Base-by-base conservation (phyloP, 2,888 invertebrate genomes). In the Polymixis lichenea region DNA sequence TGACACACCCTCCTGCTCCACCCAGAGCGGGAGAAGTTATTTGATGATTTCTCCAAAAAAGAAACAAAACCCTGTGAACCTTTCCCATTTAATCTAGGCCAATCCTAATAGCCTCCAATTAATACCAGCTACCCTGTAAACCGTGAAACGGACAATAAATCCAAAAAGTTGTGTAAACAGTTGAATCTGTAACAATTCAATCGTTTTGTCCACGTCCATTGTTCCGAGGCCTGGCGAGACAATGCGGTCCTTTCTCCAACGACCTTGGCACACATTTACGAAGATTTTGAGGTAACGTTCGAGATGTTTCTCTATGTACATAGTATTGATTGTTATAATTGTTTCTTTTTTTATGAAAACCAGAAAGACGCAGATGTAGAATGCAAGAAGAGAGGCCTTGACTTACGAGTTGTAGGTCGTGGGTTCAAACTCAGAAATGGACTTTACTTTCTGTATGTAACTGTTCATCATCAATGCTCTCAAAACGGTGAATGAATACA, bases 191-290 rank as follows among this genome's bases (percentile, higher is more conserved):
- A 83, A 80, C 80, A 78, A 62, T 70, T 46, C 66, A 61, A 51
- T 11, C 71, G 61, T 66, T 69, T 77, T 67, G 83, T 80, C 79
- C 38, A 46, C 65, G 53, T 65, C 71, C 72, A 80, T 83, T 80
- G 84, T 83, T 71, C n/a, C 4, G 1, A 19, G 38, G 25, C 11
- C 43, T 22, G 56, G 15, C 53, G 55, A 62, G 62, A 80, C 80
- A 80, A 83, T 77, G 66, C 62, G 2, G 4, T 19, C 83, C 80
- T 80, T 78, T 80, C 80, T 83, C 78, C 51, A 2, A 0, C 46
- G 67, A 67, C 78, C 78, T 78, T 78, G 82, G 62, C 67, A 58
- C 32, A 46, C 51, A 51, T 53, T 0, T 19, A 3, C 13, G 32
- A 56, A 74, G 76, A 82, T 78, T 78, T 67, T 62, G 67, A 46